phyloP scores from a whole-genome alignment of 2,888 invertebrate genomes.

The Apomyelois bistriatella region DNA sequence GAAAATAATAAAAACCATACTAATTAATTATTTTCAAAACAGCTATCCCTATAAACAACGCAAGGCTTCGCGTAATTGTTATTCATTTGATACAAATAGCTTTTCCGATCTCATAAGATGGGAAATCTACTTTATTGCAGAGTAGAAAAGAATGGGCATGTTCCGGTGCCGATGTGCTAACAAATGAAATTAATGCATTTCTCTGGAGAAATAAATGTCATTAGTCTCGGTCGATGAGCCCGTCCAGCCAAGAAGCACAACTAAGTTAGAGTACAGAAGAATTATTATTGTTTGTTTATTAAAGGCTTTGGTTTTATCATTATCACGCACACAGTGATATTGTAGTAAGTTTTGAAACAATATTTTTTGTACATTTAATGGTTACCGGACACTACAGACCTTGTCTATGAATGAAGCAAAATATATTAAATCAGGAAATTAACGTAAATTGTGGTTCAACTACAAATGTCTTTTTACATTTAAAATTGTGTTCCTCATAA shows the following conservation, averaged over 20 bases:
- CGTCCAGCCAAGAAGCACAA: constrained; percentile 28
- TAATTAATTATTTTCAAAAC: background rate
- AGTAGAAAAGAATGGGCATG: constrained; percentile 50
- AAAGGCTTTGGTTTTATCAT: too few relatives aligned
- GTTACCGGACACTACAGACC: too few relatives aligned
- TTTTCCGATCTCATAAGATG: constrained; percentile 48
- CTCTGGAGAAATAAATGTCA: constrained; percentile 76
- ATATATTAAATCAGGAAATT: too few relatives aligned
- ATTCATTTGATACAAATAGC: constrained; percentile 46
- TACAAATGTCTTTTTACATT: too few relatives aligned
- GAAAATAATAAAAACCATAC: too few relatives aligned
- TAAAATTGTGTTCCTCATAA: too few relatives aligned
- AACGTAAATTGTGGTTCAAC: too few relatives aligned
- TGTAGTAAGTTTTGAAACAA: too few relatives aligned
- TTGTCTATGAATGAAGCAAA: too few relatives aligned
- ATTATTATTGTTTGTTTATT: background rate
- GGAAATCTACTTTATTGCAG: constrained; percentile 57
- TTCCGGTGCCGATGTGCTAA: constrained; percentile 66
- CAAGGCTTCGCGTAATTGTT: constrained; percentile 5
- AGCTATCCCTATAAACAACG: background rate
- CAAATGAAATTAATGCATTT: constrained; percentile 78
- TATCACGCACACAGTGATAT: too few relatives aligned
- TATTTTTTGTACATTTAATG: too few relatives aligned
- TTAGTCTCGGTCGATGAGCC: constrained; percentile 72
- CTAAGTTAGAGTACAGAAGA: background rate